Evolutionary conservation across 2,113 vertebrate species (phyloP).

Genomic region (Euleptes europaea): DNA sequence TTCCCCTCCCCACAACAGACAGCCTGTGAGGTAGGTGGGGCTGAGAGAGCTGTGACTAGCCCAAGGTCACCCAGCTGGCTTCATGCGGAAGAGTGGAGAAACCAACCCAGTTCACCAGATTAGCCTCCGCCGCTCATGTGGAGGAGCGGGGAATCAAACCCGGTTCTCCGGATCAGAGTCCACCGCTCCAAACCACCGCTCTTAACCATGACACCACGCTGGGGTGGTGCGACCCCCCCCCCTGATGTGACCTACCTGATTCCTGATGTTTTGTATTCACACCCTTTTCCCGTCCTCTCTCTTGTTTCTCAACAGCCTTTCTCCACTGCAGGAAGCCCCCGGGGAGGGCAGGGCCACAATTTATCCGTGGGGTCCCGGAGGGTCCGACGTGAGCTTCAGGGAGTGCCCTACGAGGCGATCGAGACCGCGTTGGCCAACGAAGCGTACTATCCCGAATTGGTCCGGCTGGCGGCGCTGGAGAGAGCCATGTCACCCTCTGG

Average conservation of each 20-base stretch:
- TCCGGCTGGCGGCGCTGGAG: constrained; percentile 18
- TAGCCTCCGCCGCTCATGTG: too few species aligned
- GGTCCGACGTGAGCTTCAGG: constrained; percentile 15
- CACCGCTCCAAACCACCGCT: too few species aligned
- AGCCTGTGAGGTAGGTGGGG: too few species aligned
- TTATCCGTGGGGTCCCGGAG: neutral
- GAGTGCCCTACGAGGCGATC: constrained; percentile 8
- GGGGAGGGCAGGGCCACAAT: neutral
- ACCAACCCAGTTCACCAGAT: too few species aligned
- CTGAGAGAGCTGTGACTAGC: too few species aligned
- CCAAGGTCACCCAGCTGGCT: too few species aligned
- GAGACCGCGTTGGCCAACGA: constrained; percentile 18
- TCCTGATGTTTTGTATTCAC: neutral
- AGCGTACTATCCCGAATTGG: constrained; percentile 18
- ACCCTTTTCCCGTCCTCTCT: neutral
- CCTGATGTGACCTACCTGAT: neutral
- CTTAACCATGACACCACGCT: too few species aligned
- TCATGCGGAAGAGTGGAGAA: too few species aligned
- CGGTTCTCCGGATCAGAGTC: too few species aligned
- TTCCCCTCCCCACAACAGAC: too few species aligned
- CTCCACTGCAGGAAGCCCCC: neutral
- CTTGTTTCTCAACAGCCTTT: constrained; percentile 26
- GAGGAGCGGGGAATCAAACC: too few species aligned
- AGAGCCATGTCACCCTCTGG: constrained; percentile 13
- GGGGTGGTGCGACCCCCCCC: neutral